A percentile compares a stretch with the other conserved stretches of the same genome.
Evolutionary conservation across 1,140 invertebrate species (phyloP).

Genomic region (Littorina saxatilis): DNA sequence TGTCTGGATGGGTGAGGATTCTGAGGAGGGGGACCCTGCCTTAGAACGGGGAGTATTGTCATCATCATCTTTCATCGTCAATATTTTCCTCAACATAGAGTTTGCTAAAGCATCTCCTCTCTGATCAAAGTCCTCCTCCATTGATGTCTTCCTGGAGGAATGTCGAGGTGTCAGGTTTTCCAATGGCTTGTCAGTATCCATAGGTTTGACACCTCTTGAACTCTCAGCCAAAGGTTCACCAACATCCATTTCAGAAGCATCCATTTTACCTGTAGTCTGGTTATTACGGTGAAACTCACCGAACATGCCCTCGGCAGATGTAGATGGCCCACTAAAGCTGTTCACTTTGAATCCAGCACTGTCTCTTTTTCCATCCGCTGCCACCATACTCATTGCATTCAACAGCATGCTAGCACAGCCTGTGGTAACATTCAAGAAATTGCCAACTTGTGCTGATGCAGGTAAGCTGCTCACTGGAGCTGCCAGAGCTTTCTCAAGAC

Average conservation of each 20-base stretch:
- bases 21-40: slow-evolving; percentile 48
- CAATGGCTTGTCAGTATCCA: slow-evolving; percentile 18
- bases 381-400: slow-evolving; percentile 30
- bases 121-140: slow-evolving; percentile 29
- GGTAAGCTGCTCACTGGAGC: background rate
- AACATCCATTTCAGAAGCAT: slow-evolving; percentile 16
- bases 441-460: background rate
- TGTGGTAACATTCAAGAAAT: slow-evolving; percentile 32
- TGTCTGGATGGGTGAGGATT: slow-evolving; percentile 39
- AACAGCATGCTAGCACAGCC: slow-evolving; percentile 36
- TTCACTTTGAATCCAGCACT: background rate
- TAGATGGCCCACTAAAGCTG: background rate
- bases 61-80: slow-evolving; percentile 44
- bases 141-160: slow-evolving; percentile 19
- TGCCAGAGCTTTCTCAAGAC: slow-evolving; percentile 20
- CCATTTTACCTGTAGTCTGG: background rate
- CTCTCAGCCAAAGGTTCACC: background rate
- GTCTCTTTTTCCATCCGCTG: slow-evolving; percentile 23
- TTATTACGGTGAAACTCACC: background rate
- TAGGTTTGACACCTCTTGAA: background rate
- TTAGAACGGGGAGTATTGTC: slow-evolving; percentile 33
- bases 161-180: background rate
- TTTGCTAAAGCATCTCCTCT: slow-evolving; percentile 34
- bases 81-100: slow-evolving; percentile 50
- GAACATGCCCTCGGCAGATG: background rate